Conservation (phyloP, 1,140 invertebrate species). For the Ylistrum balloti region DNA sequence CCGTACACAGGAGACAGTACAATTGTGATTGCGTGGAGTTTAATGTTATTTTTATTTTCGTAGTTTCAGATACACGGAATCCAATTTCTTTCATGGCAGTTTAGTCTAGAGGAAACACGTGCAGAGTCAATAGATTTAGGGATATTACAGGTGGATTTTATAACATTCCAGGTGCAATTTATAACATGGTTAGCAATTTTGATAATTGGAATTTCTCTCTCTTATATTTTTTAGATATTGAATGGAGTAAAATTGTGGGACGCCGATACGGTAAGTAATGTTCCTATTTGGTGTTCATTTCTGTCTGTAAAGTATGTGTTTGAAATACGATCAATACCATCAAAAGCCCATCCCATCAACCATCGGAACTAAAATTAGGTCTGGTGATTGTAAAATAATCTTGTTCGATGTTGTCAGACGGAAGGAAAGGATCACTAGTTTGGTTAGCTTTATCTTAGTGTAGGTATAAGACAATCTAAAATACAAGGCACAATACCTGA, state of each 20-base stretch:
- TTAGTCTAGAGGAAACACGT: background rate
- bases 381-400: conserved; percentile 10
- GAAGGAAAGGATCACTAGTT: background rate
- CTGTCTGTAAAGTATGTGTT: background rate
- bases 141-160: background rate
- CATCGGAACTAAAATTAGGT: conserved; percentile 17
- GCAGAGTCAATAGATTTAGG: background rate
- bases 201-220: conserved; percentile 5
- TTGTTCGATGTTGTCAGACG: conserved; percentile 37
- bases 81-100: conserved; percentile 3
- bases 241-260: background rate
- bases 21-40: background rate
- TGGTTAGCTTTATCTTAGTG: background rate
- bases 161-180: conserved; percentile 5
- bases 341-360: conserved; percentile 24
- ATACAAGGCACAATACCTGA: background rate
- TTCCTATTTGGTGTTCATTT: background rate
- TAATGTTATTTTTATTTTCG: conserved; percentile 4
- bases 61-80: background rate
- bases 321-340: conserved; percentile 10
- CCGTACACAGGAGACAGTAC: background rate
- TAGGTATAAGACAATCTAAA: background rate
- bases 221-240: background rate
- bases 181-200: background rate
- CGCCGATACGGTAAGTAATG: background rate